Evolutionary conservation across 2,113 vertebrate genomes (phyloP), one percentile per base, ranked within the genome.

Genomic region (Edolisoma coerulescens): DNA sequence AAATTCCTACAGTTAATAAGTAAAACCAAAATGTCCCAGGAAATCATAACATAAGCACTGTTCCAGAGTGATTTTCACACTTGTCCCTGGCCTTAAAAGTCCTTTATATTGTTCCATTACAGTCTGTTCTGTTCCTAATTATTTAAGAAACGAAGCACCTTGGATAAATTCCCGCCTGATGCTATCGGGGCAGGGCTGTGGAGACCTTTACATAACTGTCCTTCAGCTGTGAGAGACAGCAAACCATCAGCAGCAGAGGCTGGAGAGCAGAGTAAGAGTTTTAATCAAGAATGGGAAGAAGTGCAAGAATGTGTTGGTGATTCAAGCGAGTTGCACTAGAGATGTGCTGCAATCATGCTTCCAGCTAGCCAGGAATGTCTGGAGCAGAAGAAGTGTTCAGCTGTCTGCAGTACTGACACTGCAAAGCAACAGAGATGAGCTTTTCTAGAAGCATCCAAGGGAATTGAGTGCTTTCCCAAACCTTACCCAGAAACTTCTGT

Each of bases 161-260:
- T 92, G 83, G 60, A 74, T 90, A 89, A 93, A 94, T 71, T 94
- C 84, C 84, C 53, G 79, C 65, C 77, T 79, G 70, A 56, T 87
- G 42, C 49, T 65, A 2, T 20, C 2, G 4, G 49, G 21, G 41
- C 57, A 77, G 64, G 49, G 52, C 69, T 79, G 41, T 79, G 61
- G 39, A 68, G 57, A 63, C 41, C 49, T 81, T 93, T 78, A 79
- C 21, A 6, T 79, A 90, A 75, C 70, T 42, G 42, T 41, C 35
- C 69, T 84, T 67, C 30, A n/a, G 50, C 73, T 84, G 7, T 37
- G 74, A 37, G 45, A 12, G 26, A 13, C 28, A 63, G 45, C 44
- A 80, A 83, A 47, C 26, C 32, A 35, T 41, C 11, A 53, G 18
- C 64, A 78, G 53, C 49, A 64, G 30, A n/a, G 53, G 28, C 82